Evolutionary conservation across 2,113 vertebrate genomes (phyloP).

Genomic region (Leptobrachium ailaonicum): DNA sequence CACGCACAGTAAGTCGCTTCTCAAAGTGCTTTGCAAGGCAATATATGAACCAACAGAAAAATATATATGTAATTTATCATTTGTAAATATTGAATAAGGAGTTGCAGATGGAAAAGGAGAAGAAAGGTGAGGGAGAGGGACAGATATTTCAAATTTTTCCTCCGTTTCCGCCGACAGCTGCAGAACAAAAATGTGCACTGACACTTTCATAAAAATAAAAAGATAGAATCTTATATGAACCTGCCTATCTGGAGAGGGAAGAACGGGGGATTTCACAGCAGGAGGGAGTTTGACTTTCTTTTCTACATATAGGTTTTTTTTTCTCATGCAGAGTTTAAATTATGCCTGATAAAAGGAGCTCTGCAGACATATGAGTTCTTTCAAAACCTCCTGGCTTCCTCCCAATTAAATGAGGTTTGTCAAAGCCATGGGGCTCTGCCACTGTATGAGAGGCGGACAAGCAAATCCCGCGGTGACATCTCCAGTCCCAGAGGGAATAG

Average conservation of each 20-base stretch:
- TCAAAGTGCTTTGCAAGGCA: neutral
- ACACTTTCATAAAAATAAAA: conserved; percentile 81
- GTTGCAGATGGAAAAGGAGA: conserved; percentile 2
- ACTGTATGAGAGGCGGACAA: conserved; percentile 77
- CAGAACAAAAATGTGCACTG: conserved; percentile 77
- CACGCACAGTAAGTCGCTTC: neutral
- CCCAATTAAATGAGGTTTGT: conserved; percentile 88
- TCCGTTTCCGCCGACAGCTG: conserved; percentile 68
- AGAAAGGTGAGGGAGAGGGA: conserved; percentile 52
- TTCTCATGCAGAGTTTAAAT: conserved; percentile 82
- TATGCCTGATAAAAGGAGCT: conserved; percentile 86
- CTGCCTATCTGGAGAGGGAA: conserved; percentile 64
- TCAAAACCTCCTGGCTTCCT: conserved; percentile 84
- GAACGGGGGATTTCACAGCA: conserved; percentile 68
- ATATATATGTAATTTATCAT: neutral
- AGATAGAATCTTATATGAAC: conserved; percentile 75
- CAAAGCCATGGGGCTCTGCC: conserved; percentile 84
- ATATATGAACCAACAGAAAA: conserved; percentile 15
- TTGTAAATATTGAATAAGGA: conserved; percentile 25
- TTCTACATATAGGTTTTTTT: conserved; percentile 84
- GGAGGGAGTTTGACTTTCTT: conserved; percentile 84
- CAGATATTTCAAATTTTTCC: conserved; percentile 66
- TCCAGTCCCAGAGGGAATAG: conserved; percentile 78
- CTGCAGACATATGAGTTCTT: conserved; percentile 83
- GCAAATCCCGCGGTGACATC: conserved; percentile 82